phyloP scores from a whole-genome alignment of 2,888 invertebrate genomes.

The Ametastegia equiseti region DNA sequence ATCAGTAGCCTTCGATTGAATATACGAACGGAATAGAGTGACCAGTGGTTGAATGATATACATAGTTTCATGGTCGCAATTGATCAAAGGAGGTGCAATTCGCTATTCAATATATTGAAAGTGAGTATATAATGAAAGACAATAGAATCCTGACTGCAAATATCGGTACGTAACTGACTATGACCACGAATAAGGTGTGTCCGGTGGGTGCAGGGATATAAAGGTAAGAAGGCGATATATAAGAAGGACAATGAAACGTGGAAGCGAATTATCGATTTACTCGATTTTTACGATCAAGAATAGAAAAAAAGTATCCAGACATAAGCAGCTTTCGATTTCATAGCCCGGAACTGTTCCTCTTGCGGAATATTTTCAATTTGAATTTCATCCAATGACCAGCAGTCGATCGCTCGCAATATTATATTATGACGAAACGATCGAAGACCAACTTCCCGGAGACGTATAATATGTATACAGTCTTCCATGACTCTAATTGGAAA shows the following conservation, averaged over 20 bases:
- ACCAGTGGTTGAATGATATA: constrained; percentile 6
- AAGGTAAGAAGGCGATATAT: background rate
- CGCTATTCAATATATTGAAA: background rate
- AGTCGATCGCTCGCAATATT: background rate
- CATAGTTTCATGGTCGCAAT: constrained; percentile 34
- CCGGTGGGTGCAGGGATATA: background rate
- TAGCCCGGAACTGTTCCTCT: background rate
- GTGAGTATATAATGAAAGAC: background rate
- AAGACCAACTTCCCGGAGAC: background rate
- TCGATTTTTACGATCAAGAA: background rate
- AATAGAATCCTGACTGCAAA: constrained; percentile 5
- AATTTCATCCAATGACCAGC: background rate
- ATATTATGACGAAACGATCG: background rate
- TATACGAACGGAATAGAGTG: background rate
- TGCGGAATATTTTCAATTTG: background rate
- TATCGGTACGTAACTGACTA: background rate
- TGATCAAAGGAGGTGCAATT: background rate
- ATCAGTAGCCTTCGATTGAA: constrained; percentile 14
- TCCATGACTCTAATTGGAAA: constrained; percentile 26
- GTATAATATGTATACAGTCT: too few relatives aligned
- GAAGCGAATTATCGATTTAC: background rate
- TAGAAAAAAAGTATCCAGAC: too few relatives aligned
- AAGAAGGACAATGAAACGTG: background rate
- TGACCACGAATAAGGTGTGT: background rate
- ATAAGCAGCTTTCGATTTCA: background rate